Evolutionary conservation across 2,888 invertebrate genomes (phyloP).

Genomic region (Aporophyla lueneburgensis): DNA sequence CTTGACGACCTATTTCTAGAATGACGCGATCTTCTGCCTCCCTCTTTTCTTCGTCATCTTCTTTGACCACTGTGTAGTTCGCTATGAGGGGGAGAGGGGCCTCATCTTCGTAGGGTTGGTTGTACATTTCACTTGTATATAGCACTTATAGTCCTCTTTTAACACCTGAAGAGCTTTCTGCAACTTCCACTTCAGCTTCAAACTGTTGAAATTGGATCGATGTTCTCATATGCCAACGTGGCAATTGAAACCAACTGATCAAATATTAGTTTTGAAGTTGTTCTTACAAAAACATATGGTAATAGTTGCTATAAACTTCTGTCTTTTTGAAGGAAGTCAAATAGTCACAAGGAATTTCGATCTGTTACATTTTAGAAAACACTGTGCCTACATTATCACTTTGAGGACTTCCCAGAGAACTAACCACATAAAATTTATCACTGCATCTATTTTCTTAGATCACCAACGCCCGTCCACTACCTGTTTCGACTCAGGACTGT

Average conservation of each 20-base stretch:
- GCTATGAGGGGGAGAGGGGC: conserved; percentile 85
- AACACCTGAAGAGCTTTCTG: not conserved
- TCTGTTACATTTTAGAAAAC: conserved; percentile 1
- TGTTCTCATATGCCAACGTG: conserved; percentile 24
- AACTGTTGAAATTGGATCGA: not conserved
- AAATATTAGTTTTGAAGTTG: conserved; percentile 2
- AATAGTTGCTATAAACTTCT: conserved; percentile 27
- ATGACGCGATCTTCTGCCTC: conserved; percentile 85
- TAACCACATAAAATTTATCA: conserved; percentile 3
- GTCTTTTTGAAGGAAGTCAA: not conserved
- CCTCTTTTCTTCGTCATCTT: conserved; percentile 82
- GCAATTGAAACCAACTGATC: conserved; percentile 10
- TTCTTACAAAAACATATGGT: not conserved
- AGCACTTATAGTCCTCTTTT: not conserved
- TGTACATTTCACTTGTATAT: conserved; percentile 77
- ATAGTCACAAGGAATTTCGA: not conserved
- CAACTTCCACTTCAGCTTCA: not conserved
- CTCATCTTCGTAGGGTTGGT: conserved; percentile 82
- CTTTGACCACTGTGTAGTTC: conserved; percentile 84
- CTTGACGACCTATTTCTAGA: conserved; percentile 88
- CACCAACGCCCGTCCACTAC: conserved; percentile 74
- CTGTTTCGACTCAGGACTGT: conserved; percentile 82
- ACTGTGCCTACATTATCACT: conserved; percentile 32
- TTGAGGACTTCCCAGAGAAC: not conserved
- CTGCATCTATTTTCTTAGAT: conserved; percentile 17